phyloP scores from a whole-genome alignment of 2,888 invertebrate species.

The Callyntrura guangdongensis region DNA sequence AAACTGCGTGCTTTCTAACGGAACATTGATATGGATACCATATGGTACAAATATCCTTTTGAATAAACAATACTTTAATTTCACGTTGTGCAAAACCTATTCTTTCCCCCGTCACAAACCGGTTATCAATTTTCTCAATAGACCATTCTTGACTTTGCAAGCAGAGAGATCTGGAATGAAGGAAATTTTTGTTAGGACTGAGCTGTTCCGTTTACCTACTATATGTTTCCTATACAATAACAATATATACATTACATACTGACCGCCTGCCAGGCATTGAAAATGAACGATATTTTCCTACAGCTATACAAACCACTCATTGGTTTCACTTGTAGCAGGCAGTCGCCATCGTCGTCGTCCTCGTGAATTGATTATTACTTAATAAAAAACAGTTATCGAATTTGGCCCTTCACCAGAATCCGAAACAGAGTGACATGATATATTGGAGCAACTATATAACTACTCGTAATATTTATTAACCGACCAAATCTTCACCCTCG shows the following conservation, averaged over 20 bases:
- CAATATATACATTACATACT: neutral
- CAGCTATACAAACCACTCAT: neutral
- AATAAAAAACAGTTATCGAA: slow-evolving; percentile 11
- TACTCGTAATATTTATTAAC: slow-evolving; percentile 18
- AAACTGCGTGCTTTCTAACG: no score
- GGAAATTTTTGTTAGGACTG: no score
- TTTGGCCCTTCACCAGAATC: neutral
- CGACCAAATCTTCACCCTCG: slow-evolving; percentile 14
- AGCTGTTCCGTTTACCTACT: neutral
- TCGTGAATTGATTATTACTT: slow-evolving; percentile 29
- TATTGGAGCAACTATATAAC: slow-evolving; percentile 2
- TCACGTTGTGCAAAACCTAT: no score
- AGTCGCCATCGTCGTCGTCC: neutral
- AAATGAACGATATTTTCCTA: neutral
- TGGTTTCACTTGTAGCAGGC: slow-evolving; percentile 7
- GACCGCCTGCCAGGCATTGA: no score
- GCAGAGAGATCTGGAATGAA: no score
- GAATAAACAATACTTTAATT: no score
- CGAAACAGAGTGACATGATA: neutral
- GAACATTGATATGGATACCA: no score
- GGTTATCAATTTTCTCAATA: no score
- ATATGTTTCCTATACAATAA: neutral
- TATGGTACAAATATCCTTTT: no score
- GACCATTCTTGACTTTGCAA: no score
- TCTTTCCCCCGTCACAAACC: no score